phyloP scores from a whole-genome alignment of 2,113 vertebrate genomes.

The Anoplopoma fimbria region DNA sequence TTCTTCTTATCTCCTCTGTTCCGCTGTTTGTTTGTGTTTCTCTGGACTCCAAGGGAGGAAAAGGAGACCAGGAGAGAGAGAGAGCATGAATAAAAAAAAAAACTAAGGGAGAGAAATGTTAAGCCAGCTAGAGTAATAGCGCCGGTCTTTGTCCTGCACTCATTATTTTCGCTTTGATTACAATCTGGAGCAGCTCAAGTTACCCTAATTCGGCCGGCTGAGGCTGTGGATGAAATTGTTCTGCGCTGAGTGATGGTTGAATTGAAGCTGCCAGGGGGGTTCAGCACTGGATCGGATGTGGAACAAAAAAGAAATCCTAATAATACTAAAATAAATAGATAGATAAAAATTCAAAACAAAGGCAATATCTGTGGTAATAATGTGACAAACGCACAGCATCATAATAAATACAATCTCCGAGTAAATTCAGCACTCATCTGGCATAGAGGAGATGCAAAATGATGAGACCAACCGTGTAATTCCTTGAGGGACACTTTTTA shows the following conservation, averaged over 20 bases:
- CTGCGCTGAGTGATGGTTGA: constrained; percentile 84
- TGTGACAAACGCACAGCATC: constrained; percentile 40
- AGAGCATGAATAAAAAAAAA: neutral
- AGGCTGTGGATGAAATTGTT: constrained; percentile 80
- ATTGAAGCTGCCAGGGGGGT: constrained; percentile 67
- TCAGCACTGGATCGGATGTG: constrained; percentile 36
- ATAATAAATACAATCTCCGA: constrained; percentile 46
- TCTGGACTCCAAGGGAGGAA: constrained; percentile 35
- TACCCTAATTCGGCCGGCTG: constrained; percentile 75
- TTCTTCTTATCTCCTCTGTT: constrained; percentile 6
- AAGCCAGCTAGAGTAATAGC: constrained; percentile 73
- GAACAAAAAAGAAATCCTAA: neutral
- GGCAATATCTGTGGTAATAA: constrained; percentile 53
- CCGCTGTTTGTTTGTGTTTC: constrained; percentile 72
- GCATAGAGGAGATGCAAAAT: constrained; percentile 62
- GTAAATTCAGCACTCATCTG: constrained; percentile 54
- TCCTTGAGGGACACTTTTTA: constrained; percentile 69
- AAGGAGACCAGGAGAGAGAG: constrained; percentile 21
- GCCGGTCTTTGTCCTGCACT: constrained; percentile 76
- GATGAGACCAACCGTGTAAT: constrained; percentile 71
- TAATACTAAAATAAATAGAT: constrained; percentile 30
- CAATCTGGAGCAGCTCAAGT: constrained; percentile 80
- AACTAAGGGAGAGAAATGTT: constrained; percentile 61
- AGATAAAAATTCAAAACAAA: constrained; percentile 44
- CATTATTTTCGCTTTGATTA: constrained; percentile 84